Percentiles rank a stretch among this genome's conserved stretches.
Evolutionary conservation across 2,888 invertebrate genomes (phyloP).

Genomic region (Cacoxenus indagator): DNA sequence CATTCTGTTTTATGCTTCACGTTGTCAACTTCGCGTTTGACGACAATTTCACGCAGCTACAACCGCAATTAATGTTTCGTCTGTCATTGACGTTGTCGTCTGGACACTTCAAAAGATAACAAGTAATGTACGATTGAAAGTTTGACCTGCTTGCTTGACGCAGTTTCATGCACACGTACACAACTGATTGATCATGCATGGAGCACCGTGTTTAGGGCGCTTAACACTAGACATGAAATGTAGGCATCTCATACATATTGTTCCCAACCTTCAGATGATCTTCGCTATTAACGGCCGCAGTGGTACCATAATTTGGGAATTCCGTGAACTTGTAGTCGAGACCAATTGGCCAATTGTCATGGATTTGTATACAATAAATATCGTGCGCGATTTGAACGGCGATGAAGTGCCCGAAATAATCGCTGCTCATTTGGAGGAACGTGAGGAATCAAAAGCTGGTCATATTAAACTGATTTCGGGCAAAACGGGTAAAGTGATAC

Average conservation of each 20-base stretch:
- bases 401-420: conserved; percentile 81
- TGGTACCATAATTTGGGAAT: conserved; percentile 78
- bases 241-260: background rate
- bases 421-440: conserved; percentile 77
- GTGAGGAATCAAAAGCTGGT: conserved; percentile 73
- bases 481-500: conserved; percentile 76
- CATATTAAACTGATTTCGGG: conserved; percentile 81
- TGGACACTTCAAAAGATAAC: too few relatives aligned
- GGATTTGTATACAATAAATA: conserved; percentile 80
- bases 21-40: too few relatives aligned
- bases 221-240: background rate
- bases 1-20: background rate
- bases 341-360: conserved; percentile 72
- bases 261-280: conserved; percentile 71
- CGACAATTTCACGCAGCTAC: too few relatives aligned
- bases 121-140: too few relatives aligned
- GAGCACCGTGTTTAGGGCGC: too few relatives aligned
- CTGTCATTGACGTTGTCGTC: too few relatives aligned
- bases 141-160: background rate
- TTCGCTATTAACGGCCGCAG: conserved; percentile 78
- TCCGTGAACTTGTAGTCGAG: conserved; percentile 66
- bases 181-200: too few relatives aligned
- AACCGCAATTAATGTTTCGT: too few relatives aligned
- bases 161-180: background rate
- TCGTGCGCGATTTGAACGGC: conserved; percentile 78